Base-by-base conservation (phyloP, 2,113 vertebrate genomes). In the Cinclus mexicanus region DNA sequence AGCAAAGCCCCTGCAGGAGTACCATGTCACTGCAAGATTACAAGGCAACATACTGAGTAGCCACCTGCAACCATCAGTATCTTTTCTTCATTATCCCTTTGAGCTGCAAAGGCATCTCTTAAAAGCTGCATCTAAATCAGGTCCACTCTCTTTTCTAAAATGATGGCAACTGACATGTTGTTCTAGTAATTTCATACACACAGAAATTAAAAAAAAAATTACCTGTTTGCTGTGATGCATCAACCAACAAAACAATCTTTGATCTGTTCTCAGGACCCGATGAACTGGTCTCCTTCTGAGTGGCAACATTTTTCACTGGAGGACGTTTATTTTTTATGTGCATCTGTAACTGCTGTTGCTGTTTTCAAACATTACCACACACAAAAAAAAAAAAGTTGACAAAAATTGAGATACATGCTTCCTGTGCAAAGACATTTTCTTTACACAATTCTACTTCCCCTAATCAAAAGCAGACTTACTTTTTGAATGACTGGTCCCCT, bases 201-300 rank as follows among this genome's bases (percentile, higher is more conserved):
- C 50, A 74, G 67, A 91, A 87, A 26, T 67, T 53, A 67, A 56
- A n/a, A 70, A 81, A 35, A 41, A 50, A 55, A 90, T 96, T 97
- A 99, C 99, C 99, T 2, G 99, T 99, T 96, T 99, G 99, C 94
- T 99, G 99, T 33, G 99, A 99, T 35, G 99, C 99, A 88, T 99
- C 99, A 92, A 99, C 99, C 92, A 99, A 97, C 90, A 99, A 98
- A 83, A 99, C 98, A 16, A 99, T 99, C 97, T 99, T 99, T 74
- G 98, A 98, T 90, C 98, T 98, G 67, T 97, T 98, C 94, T 99
- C 99, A 44, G 98, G 99, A 68, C 99, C 99, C 29, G 98, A 95
- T 31, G 98, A 98, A 89, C 98, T 98, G n/a, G 99, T 98, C 96
- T 99, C 99, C 96, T 99, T 99, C 94, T 99, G 99, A 75, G 98